Base-by-base conservation (phyloP, 2,113 vertebrate genomes). In the Scomber japonicus region DNA sequence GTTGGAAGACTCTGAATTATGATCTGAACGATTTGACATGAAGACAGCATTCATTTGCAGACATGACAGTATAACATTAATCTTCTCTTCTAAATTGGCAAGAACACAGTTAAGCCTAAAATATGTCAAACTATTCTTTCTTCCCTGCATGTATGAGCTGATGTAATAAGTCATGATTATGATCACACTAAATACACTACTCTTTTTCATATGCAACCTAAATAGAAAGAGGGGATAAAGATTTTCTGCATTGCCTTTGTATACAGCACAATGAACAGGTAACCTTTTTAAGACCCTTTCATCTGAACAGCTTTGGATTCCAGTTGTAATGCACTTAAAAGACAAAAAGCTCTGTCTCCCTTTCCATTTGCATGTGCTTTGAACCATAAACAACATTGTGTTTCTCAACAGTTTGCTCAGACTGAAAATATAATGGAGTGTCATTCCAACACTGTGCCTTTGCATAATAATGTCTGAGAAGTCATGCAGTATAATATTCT, bases 361-460 rank as follows among this genome's bases (percentile, higher is more conserved):
- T 67, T 73, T 72, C 70, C 73, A 74, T 84, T 89, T 88, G 81
- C 64, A 56, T 78, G 59, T 67, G 77, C 85, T 77, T 80, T 90
- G 81, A 92, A 91, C 84, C 84, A 80, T 72, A 84, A 88, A 89
- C 66, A 84, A 82, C 55, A 65, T 76, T 78, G 51, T 80, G 74
- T 82, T 85, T 72, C 75, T 73, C 78, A 86, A 78, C 69, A 68
- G 70, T 77, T 87, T 78, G 60, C 71, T 77, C 57, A 69, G 53
- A 83, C 66, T 72, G 64, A 81, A 75, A 80, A 55, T 76, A 84
- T 86, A 86, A 88, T 82, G 78, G 71, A 44, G 74, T 81, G 78
- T 84, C 78, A 87, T 71, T 50, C 45, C 5, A 4, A 83, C 45
- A 62, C 17, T 82, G 54, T 62, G 63, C 19, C 64, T 90, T 80